Conservation (phyloP, 2,113 vertebrate genomes). For the Panurus biarmicus region DNA sequence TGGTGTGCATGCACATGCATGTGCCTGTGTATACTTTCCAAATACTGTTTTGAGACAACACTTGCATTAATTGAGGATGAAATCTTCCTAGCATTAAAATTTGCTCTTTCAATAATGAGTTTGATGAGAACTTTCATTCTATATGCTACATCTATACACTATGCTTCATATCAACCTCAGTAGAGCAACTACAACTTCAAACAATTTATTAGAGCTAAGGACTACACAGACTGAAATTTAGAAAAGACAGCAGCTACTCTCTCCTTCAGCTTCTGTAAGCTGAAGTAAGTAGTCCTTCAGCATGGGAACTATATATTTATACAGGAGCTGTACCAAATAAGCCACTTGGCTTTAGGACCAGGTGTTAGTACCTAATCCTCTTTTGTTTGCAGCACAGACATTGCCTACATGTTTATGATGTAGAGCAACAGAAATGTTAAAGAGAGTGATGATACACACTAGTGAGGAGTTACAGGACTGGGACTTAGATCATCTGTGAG, state of each 20-base stretch:
- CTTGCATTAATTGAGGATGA: neutral
- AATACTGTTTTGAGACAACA: neutral
- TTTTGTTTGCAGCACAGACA: neutral
- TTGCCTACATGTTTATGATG: neutral
- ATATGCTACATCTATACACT: neutral
- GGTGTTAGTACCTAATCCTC: neutral
- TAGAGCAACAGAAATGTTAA: neutral
- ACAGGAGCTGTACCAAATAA: neutral
- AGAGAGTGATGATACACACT: neutral
- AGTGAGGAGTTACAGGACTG: neutral
- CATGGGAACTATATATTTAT: neutral
- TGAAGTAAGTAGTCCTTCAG: neutral
- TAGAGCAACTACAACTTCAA: neutral
- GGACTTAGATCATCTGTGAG: neutral
- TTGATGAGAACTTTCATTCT: neutral
- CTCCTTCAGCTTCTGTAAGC: neutral
- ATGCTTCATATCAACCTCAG: neutral
- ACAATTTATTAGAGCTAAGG: neutral
- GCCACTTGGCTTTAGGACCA: neutral
- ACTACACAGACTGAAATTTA: neutral
- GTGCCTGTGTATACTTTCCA: neutral
- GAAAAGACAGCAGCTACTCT: neutral
- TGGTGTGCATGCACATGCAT: accelerated
- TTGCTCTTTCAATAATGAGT: neutral
- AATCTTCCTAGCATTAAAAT: neutral